These are phyloP conservation scores for Danio tinwini DNA, from an alignment of 2,797 vertebrate genomes.

Conservation along the genomic window DNA sequence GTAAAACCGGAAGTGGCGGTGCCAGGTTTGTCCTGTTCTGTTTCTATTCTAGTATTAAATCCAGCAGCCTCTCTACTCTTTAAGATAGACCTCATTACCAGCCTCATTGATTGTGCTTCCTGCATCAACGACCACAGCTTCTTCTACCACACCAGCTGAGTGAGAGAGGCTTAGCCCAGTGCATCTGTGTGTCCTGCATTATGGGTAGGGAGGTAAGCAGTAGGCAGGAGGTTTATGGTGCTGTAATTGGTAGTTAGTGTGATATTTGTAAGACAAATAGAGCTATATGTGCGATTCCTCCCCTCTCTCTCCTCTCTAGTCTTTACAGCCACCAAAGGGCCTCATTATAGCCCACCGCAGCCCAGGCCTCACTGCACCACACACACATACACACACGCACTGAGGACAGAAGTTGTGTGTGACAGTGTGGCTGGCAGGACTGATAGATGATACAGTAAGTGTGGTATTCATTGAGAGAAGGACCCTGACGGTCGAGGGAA, in stretches of 20 bases:
- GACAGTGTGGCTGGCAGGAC: constrained; percentile 63
- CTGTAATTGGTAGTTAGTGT: constrained; percentile 95
- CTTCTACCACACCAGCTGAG: constrained; percentile 58
- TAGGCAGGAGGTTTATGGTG: constrained; percentile 91
- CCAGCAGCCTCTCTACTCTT: constrained; percentile 85
- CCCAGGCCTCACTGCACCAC: constrained; percentile 75
- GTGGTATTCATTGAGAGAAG: constrained; percentile 58
- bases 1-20: constrained; percentile 61
- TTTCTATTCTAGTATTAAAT: constrained; percentile 76
- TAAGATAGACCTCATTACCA: constrained; percentile 89
- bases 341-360: constrained; percentile 86
- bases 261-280: constrained; percentile 96
- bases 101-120: constrained; percentile 90
- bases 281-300: constrained; percentile 86
- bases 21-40: constrained; percentile 65
- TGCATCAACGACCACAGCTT: constrained; percentile 86
- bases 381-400: constrained; percentile 45
- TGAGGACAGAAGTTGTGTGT: constrained; percentile 48
- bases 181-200: constrained; percentile 82
- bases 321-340: constrained; percentile 88
- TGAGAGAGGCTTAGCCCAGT: constrained; percentile 76
- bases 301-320: constrained; percentile 81
- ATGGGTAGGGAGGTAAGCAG: constrained; percentile 83
- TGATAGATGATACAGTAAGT: constrained; percentile 83
- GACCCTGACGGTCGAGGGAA: constrained; percentile 48